These are phyloP conservation scores for Nematostella vectensis DNA, from an alignment of 92 coral and sea anemone genomes.

Conservation along the genomic window DNA sequence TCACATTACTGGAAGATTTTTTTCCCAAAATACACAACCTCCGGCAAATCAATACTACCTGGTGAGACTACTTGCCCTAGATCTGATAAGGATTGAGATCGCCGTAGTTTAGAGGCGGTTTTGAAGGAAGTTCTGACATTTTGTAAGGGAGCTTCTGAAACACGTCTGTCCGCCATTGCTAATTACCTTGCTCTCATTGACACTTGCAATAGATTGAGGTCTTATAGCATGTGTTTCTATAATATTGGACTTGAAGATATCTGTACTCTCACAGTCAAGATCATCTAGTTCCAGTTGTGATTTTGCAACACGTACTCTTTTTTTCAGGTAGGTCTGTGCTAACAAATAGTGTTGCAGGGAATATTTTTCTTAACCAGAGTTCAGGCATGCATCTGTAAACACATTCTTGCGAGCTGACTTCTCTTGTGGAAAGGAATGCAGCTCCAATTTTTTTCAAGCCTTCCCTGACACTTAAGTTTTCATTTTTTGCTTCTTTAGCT, in stretches of 20 bases:
- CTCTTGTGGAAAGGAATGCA: constrained; percentile 46
- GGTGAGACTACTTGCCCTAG: too few species aligned
- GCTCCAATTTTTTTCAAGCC: constrained; percentile 42
- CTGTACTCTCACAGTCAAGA: constrained; percentile 47
- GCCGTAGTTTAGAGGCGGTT: too few species aligned
- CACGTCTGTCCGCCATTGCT: too few species aligned
- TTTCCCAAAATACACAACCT: too few species aligned
- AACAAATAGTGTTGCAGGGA: constrained; percentile 49
- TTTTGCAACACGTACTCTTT: constrained; percentile 50
- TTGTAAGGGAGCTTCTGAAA: too few species aligned
- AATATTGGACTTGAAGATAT: constrained; percentile 36
- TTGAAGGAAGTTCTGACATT: too few species aligned
- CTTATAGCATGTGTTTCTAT: constrained; percentile 38
- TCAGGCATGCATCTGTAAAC: constrained; percentile 54
- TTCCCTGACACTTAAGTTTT: constrained; percentile 14
- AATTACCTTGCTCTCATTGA: too few species aligned
- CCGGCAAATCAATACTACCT: too few species aligned
- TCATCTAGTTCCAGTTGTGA: constrained; percentile 44
- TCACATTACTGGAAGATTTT: too few species aligned
- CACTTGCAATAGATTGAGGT: constrained; percentile 23
- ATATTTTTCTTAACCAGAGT: constrained; percentile 54
- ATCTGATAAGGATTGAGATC: too few species aligned
- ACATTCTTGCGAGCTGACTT: constrained; percentile 48
- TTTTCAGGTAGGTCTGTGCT: constrained; percentile 49
- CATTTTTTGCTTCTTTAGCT: constrained; percentile 43